Base-by-base conservation (phyloP, 2,113 vertebrate species). In the Antigone vipio region DNA sequence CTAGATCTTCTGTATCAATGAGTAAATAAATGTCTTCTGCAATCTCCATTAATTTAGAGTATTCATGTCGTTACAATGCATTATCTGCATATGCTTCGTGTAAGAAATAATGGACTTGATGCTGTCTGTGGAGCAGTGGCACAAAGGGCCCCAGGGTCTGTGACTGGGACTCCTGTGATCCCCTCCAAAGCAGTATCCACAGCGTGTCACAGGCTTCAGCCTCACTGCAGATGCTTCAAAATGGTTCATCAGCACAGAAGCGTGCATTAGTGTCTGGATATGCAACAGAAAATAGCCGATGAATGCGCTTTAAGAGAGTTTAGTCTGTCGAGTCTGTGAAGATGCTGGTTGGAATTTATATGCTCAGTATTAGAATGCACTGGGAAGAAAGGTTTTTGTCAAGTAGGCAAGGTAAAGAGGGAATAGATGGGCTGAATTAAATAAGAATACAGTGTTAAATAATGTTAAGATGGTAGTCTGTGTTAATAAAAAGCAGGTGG, bases 401-500 rank as follows among this genome's bases (percentile, higher is more conserved):
- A 2, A 49, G 11, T 45, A 80, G 21, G 19, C 21, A 80, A 69
- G 22, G 26, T 63, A 44, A 85, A 45, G 17, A 53, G 15, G 35
- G 24, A 69, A 63, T 53, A 66, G 21, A 35, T 59, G 22, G 27
- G 15, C 38, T 62, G 64, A 77, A 71, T 59, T 77, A 67, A 81
- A 26, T 20, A 50, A 69, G 55, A 83, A 67, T 47, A 40, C 34
- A 10, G 34, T 63, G 18, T 5, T 93, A 74, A 93, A 83, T 62
- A 88, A 58, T 40, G 24, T 63, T 78, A 68, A 78, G 24, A 50
- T 85, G 60, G 63, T 93, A 64, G 52, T 77, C 68, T 85, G 19
- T 66, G 45, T 69, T 93, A 96, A 93, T 80, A 67, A 77, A 94
- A 92, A 73, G 10, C 88, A 94, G n/a, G 60, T 92, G 88, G 73